phyloP scores from a whole-genome alignment of 2,888 invertebrate genomes.

The Tinea semifulvella region DNA sequence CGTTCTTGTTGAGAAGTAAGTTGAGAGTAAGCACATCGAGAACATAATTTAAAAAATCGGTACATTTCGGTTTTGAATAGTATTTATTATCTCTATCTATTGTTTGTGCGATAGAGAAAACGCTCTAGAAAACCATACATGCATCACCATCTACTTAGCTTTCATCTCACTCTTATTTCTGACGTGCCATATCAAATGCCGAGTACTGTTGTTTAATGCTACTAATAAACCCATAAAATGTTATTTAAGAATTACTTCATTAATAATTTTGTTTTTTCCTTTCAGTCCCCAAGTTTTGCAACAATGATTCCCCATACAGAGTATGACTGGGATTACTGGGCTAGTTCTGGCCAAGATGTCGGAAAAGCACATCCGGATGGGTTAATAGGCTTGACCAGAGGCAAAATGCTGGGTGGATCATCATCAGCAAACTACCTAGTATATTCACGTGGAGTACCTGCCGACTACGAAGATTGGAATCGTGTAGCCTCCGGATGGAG shows the following conservation, averaged over 20 bases:
- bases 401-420: conserved; percentile 48
- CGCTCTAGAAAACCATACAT: too few relatives aligned
- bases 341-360: neutral
- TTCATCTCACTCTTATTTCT: too few relatives aligned
- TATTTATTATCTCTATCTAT: too few relatives aligned
- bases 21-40: too few relatives aligned
- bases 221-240: neutral
- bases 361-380: conserved; percentile 2
- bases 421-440: conserved; percentile 52
- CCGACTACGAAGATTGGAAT: conserved; percentile 49
- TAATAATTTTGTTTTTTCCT: conserved; percentile 17
- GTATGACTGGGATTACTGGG: conserved; percentile 13
- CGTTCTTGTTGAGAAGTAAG: too few relatives aligned
- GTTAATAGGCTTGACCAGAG: conserved; percentile 28
- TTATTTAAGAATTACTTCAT: neutral
- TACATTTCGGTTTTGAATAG: too few relatives aligned
- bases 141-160: too few relatives aligned
- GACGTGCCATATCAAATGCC: too few relatives aligned
- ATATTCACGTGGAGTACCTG: conserved; percentile 46
- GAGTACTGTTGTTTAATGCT: neutral
- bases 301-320: neutral
- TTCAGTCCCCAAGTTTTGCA: conserved; percentile 6
- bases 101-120: too few relatives aligned
- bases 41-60: too few relatives aligned
- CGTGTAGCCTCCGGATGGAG: conserved; percentile 42